Percentiles rank a stretch among this genome's conserved stretches.
Conservation (phyloP, 2,888 invertebrate species). For the Drosophila affinis region DNA sequence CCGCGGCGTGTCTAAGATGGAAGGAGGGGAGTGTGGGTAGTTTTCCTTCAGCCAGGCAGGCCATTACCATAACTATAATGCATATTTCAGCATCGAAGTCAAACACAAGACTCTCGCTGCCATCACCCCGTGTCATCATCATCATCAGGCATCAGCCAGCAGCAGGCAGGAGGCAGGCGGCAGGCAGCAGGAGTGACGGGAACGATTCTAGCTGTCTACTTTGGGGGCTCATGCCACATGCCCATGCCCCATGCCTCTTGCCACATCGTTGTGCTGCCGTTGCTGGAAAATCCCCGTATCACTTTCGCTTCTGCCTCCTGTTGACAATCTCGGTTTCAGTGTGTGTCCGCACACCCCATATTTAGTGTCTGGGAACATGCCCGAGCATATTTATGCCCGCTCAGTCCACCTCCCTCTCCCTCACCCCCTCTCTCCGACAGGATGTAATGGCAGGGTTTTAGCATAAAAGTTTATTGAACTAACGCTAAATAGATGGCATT, state of each 20-base stretch:
- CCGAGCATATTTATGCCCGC: constrained; percentile 67
- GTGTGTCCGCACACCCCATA: constrained; percentile 41
- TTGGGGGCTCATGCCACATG: constrained; percentile 6
- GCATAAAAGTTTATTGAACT: constrained; percentile 78
- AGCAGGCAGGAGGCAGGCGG: constrained; percentile 43
- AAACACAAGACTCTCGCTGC: constrained; percentile 31
- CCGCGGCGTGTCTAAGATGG: constrained; percentile 15
- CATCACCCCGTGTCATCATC: constrained; percentile 43
- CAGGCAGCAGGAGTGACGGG: constrained; percentile 49
- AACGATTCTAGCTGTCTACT: constrained; percentile 44
- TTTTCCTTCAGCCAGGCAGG: constrained; percentile 46
- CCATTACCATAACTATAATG: constrained; percentile 80
- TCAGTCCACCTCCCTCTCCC: constrained; percentile 7
- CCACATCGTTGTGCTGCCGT: constrained; percentile 35
- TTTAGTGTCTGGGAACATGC: constrained; percentile 58
- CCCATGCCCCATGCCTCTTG: constrained; percentile 19
- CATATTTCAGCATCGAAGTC: constrained; percentile 74
- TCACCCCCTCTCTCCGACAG: constrained; percentile 17
- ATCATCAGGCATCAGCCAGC: constrained; percentile 35
- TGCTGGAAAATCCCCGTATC: constrained; percentile 76
- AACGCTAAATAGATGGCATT: constrained; percentile 46
- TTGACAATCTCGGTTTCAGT: constrained; percentile 77
- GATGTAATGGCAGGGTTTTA: constrained; percentile 62
- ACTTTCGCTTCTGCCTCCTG: constrained; percentile 74
- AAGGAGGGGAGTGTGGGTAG: constrained; percentile 44